Conservation (phyloP, 2,888 invertebrate species). For the Epinotia ramella region DNA sequence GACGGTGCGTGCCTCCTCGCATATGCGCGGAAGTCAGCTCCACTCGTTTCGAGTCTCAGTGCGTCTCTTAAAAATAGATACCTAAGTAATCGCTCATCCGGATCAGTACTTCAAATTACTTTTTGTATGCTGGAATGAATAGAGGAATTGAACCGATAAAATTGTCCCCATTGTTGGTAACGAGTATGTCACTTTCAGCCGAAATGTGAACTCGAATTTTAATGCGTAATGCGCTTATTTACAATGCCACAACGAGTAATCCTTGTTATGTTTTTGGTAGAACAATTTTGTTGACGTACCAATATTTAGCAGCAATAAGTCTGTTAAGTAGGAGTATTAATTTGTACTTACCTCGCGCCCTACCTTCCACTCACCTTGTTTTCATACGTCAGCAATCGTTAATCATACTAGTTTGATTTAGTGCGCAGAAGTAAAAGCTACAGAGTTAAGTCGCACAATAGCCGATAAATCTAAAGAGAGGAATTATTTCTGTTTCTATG, state of each 20-base stretch:
- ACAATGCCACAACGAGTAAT: conserved; percentile 12
- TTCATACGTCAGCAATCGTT: conserved; percentile 69
- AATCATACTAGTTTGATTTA: conserved; percentile 78
- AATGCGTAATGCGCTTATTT: conserved; percentile 48
- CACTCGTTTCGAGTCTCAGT: conserved; percentile 71
- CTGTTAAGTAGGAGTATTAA: conserved; percentile 33
- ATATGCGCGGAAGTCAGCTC: conserved; percentile 79
- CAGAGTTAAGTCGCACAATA: conserved; percentile 74
- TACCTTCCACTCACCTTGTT: conserved; percentile 58
- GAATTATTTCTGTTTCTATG: conserved; percentile 79
- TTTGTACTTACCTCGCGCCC: conserved; percentile 39
- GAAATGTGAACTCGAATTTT: conserved; percentile 67
- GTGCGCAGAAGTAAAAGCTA: conserved; percentile 75
- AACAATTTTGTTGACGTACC: conserved; percentile 8
- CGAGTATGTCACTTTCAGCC: conserved; percentile 79
- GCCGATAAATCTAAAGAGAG: conserved; percentile 81
- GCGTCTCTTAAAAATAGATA: conserved; percentile 56
- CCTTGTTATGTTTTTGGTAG: conserved; percentile 21
- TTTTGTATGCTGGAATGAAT: conserved; percentile 79
- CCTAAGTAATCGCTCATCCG: conserved; percentile 74
- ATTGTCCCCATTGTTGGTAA: conserved; percentile 73
- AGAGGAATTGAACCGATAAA: conserved; percentile 79
- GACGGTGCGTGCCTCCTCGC: conserved; percentile 72
- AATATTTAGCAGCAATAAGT: conserved; percentile 17
- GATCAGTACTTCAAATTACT: conserved; percentile 79